A percentile compares a stretch with the other conserved stretches of the same genome.
These are phyloP conservation scores for Bovichtus variegatus DNA, from an alignment of 2,797 vertebrate species.

Conservation along the genomic window DNA sequence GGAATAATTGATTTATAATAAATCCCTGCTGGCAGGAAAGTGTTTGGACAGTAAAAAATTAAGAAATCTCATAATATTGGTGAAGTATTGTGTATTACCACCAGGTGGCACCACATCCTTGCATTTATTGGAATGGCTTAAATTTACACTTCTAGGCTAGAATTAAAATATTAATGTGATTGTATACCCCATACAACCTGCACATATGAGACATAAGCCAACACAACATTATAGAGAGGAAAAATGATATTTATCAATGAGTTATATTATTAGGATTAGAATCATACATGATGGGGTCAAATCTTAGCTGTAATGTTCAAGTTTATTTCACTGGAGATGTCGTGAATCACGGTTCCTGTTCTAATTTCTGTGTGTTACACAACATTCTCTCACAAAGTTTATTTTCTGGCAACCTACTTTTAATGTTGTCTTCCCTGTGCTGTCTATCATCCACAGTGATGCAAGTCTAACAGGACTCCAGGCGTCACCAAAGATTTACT, in stretches of 20 bases:
- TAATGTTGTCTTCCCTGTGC: constrained; percentile 1
- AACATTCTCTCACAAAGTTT: constrained; percentile 4
- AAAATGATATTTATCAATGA: neutral
- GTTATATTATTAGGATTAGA: neutral
- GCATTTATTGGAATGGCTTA: neutral
- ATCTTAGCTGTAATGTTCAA: neutral
- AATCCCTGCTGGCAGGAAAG: neutral
- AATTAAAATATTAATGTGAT: constrained; percentile 10
- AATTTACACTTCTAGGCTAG: neutral
- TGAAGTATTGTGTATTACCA: constrained; percentile 20
- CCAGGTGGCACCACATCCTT: constrained; percentile 47
- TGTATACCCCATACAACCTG: neutral
- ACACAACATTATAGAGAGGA: neutral
- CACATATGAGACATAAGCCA: neutral
- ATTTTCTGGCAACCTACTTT: constrained; percentile 38
- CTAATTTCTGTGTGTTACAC: neutral
- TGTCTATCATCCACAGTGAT: constrained; percentile 14
- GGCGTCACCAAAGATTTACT: constrained; percentile 14
- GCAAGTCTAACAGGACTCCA: constrained; percentile 36
- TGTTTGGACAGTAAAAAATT: neutral
- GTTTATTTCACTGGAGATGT: neutral
- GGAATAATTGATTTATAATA: neutral
- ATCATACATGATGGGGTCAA: neutral
- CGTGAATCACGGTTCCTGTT: neutral
- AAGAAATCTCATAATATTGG: neutral